phyloP scores from a whole-genome alignment of 2,797 vertebrate genomes.

The Betta splendens region DNA sequence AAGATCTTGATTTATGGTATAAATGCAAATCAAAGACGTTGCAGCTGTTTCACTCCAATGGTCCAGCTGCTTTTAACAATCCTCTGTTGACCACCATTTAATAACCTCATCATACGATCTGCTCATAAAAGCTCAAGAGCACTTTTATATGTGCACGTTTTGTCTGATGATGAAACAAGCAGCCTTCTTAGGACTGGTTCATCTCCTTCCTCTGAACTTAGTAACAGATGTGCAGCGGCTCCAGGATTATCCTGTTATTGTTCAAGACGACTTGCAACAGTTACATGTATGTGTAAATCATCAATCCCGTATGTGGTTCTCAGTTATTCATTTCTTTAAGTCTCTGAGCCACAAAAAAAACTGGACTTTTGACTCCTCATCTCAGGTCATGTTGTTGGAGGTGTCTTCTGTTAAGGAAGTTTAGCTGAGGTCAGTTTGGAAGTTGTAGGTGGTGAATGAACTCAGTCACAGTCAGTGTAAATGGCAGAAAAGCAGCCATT shows the following conservation, averaged over 20 bases:
- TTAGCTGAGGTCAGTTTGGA: not conserved
- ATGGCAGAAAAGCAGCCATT: not conserved
- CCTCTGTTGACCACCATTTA: no score
- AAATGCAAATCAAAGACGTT: no score
- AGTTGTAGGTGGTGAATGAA: not conserved
- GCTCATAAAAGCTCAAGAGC: not conserved
- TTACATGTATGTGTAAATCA: constrained; percentile 2
- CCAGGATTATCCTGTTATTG: constrained; percentile 6
- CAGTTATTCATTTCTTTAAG: not conserved
- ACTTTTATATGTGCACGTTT: constrained; percentile 1
- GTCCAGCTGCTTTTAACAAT: no score
- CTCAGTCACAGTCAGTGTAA: no score
- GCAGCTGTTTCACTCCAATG: no score
- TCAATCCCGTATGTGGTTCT: not conserved
- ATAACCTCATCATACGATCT: no score
- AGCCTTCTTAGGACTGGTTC: not conserved
- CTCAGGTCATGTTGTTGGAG: not conserved
- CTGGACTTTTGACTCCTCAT: not conserved
- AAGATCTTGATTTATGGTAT: no score
- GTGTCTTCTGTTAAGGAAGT: not conserved
- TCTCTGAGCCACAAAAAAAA: not conserved
- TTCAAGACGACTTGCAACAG: constrained; percentile 1
- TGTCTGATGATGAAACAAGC: constrained; percentile 1
- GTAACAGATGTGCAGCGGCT: constrained; percentile 1
- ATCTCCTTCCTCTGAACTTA: constrained; percentile 2